Evolutionary conservation across 2,888 invertebrate genomes (phyloP), one percentile per base, ranked within the genome.

Genomic region (Heteromurus nitidus): DNA sequence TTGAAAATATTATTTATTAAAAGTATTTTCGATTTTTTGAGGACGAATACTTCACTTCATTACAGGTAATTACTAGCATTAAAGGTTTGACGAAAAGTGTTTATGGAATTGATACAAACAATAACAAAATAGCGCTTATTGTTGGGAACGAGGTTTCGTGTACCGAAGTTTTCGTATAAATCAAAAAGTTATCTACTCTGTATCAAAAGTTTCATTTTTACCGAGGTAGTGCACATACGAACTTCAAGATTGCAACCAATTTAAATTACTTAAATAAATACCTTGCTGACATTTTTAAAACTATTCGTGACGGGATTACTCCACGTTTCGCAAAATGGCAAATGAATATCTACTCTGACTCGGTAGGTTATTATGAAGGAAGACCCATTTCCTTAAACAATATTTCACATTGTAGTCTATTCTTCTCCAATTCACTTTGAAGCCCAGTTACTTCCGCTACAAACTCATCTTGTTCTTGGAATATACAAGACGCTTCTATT

Each of bases 11-110:
- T n/a, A 50, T 50, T 18, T 50, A 7, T 50, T 5, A 50, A 50
- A 50, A 50, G n/a, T 55, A 18, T 22, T 20, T 26, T 60, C 24
- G 58, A 18, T 58, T 58, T 58, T 22, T 18, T 20, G 24, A 58
- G 3, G 3, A 90, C 91, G 90, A 58, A 30, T 7, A 16, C 36
- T 18, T 9, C 18, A 50, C 18, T 31, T 9, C 3, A 83, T 89
- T 89, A 76, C 89, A 93, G 93, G 92, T 92, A 0, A 89, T 91
- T 81, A 91, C 91, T 77, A 89, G 90, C 20, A 90, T 93, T 75
- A 89, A 90, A 85, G 91, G 91, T 84, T 90, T 93, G 72, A 90
- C 91, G 2, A 91, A 91, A 22, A 91, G 91, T 16, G 90, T 93
- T 70, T 92, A 92, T 88, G 89, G 90, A 24, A 88, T 93, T 68